Conservation (phyloP, 2,113 vertebrate genomes). For the Hyperopisus bebe region DNA sequence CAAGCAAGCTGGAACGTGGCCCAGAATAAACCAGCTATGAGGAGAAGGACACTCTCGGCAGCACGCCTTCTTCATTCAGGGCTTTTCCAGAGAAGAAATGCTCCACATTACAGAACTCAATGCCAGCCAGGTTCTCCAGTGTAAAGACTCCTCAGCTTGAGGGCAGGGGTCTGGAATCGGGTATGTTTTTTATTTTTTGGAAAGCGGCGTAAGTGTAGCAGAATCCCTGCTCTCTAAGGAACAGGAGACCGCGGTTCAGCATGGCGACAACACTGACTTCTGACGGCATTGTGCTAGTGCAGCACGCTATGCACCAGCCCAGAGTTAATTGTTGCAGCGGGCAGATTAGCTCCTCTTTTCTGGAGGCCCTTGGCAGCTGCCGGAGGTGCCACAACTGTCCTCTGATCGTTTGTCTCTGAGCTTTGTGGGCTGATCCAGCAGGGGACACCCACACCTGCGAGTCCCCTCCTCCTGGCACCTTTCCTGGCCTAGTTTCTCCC, state of each 20-base stretch:
- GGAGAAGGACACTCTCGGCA: background rate
- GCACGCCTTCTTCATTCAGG: background rate
- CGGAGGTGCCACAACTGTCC: constrained; percentile 1
- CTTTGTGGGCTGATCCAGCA: constrained; percentile 29
- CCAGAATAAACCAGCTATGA: background rate
- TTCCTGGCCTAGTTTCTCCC: constrained; percentile 52
- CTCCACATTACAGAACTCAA: background rate
- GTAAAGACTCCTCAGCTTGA: background rate
- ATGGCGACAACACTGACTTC: background rate
- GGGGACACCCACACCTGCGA: constrained; percentile 38
- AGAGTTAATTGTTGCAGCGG: background rate
- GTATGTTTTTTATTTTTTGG: background rate
- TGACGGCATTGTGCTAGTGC: background rate
- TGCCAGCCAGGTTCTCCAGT: background rate
- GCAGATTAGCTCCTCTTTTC: constrained; percentile 13
- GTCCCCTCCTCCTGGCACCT: constrained; percentile 36
- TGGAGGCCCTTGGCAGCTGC: background rate
- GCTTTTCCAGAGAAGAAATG: background rate
- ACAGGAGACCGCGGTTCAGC: background rate
- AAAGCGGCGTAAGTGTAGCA: background rate
- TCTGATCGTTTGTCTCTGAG: background rate
- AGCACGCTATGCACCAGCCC: background rate
- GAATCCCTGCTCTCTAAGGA: background rate
- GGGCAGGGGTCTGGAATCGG: background rate
- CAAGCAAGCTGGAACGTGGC: background rate